Percentiles rank a stretch among this genome's conserved stretches.
phyloP scores from a whole-genome alignment of 2,113 vertebrate genomes.

The Genyomyrus donnyi region DNA sequence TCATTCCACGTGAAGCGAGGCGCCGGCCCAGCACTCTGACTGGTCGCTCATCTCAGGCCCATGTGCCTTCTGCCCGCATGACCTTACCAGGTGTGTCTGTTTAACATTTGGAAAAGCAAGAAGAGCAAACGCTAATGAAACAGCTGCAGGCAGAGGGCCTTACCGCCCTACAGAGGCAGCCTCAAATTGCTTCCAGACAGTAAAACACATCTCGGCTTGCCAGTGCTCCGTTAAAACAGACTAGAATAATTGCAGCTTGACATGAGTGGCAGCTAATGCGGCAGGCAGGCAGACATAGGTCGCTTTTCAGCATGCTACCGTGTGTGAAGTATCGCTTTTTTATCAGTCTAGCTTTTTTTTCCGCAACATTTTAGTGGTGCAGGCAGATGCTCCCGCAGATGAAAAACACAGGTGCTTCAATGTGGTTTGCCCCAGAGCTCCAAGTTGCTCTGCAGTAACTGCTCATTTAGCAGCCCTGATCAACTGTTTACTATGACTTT shows the following conservation, averaged over 20 bases:
- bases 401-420: background rate
- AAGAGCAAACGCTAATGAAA: background rate
- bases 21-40: background rate
- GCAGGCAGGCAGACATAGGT: background rate
- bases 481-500: background rate
- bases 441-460: background rate
- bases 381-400: background rate
- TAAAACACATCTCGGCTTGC: background rate
- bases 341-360: background rate
- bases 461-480: background rate
- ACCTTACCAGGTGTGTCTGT: conserved; percentile 13
- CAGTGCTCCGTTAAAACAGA: background rate
- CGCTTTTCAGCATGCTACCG: background rate
- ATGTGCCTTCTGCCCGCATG: background rate
- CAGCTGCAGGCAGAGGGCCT: background rate
- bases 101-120: background rate
- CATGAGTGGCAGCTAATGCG: background rate
- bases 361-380: background rate
- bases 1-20: background rate
- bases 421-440: background rate
- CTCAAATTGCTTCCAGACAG: conserved; percentile 16
- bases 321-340: conserved; percentile 2
- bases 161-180: background rate
- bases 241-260: background rate
- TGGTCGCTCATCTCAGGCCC: background rate